phyloP scores from a whole-genome alignment of 2,888 invertebrate genomes.

The Prionchulus punctatus region DNA sequence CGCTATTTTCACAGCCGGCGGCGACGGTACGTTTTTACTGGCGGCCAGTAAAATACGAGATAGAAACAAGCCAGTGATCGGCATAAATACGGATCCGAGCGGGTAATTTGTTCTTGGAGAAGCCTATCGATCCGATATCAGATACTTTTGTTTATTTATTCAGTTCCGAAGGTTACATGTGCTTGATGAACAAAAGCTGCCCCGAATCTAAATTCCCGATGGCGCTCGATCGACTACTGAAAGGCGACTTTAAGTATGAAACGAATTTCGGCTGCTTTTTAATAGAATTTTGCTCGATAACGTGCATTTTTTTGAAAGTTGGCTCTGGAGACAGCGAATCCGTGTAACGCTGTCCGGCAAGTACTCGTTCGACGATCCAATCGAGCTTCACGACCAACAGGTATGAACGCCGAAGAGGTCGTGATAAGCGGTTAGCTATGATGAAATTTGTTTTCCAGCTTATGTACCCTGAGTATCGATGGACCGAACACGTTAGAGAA shows the following conservation, averaged over 20 bases:
- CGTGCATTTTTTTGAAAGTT: constrained; percentile 40
- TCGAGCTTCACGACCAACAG: constrained; percentile 55
- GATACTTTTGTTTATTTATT: not conserved
- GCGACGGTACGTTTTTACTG: constrained; percentile 89
- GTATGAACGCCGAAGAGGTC: not conserved
- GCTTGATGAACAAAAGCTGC: constrained; percentile 71
- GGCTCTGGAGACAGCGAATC: constrained; percentile 73
- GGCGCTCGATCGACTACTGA: constrained; percentile 57
- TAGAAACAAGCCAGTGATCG: constrained; percentile 71
- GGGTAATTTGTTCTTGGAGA: constrained; percentile 26
- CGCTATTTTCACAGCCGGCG: constrained; percentile 50
- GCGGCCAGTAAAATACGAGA: constrained; percentile 67
- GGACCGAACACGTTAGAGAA: constrained; percentile 34
- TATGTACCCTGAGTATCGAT: constrained; percentile 41
- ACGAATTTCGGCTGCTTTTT: not conserved
- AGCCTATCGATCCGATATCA: not conserved
- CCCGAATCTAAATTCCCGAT: constrained; percentile 36
- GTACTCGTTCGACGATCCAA: constrained; percentile 46
- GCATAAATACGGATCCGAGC: constrained; percentile 85
- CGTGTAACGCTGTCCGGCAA: constrained; percentile 63
- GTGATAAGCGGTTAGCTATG: not conserved
- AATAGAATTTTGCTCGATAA: no score
- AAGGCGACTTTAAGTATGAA: constrained; percentile 43
- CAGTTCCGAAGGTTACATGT: constrained; percentile 78
- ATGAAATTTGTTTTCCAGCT: constrained; percentile 20